Evolutionary conservation across 2,888 invertebrate species (phyloP).

Genomic region (Lottia scabra): DNA sequence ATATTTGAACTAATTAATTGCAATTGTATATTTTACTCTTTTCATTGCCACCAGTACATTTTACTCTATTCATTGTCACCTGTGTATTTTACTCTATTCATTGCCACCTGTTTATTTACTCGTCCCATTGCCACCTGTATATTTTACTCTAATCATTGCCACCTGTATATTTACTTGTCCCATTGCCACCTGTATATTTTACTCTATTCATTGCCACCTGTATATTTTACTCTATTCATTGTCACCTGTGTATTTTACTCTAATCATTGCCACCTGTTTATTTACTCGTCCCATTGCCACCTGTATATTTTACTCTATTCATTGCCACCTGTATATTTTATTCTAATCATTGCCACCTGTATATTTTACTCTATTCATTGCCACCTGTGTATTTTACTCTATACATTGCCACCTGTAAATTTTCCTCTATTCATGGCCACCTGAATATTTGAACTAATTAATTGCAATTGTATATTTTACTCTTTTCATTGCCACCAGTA

Average conservation of each 20-base stretch:
- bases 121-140: slow-evolving; percentile 41
- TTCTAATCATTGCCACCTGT: slow-evolving; percentile 38
- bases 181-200: no score
- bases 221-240: slow-evolving; percentile 34
- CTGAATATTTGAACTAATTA: slow-evolving; percentile 48
- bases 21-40: no score
- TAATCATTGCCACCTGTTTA: no score
- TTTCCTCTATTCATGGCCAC: slow-evolving; percentile 29
- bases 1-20: slow-evolving; percentile 47
- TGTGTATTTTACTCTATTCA: slow-evolving; percentile 36
- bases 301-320: slow-evolving; percentile 38
- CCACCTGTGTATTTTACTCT: slow-evolving; percentile 53
- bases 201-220: slow-evolving; percentile 36
- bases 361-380: slow-evolving; percentile 31
- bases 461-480: no score
- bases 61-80: slow-evolving; percentile 38
- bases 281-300: no score
- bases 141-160: slow-evolving; percentile 37
- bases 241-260: slow-evolving; percentile 47
- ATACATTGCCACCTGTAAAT: slow-evolving; percentile 53
- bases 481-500: slow-evolving; percentile 41
- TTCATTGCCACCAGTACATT: slow-evolving; percentile 45
- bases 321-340: slow-evolving; percentile 48
- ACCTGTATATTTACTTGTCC: slow-evolving; percentile 49
- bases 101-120: slow-evolving; percentile 45